Evolutionary conservation across 2,888 invertebrate genomes (phyloP).

Genomic region (Ormyrus pomaceus): DNA sequence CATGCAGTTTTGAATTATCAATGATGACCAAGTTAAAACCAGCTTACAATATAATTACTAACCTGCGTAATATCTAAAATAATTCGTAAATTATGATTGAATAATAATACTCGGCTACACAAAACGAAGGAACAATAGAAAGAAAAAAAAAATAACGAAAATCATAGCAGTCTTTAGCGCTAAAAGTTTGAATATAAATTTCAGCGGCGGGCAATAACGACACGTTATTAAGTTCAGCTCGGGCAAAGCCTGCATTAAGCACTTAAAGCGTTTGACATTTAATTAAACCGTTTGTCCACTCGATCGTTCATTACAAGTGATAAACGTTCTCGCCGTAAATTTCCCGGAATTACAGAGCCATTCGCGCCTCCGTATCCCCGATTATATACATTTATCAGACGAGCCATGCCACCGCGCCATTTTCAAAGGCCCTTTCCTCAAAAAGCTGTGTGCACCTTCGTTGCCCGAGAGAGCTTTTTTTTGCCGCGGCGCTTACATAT

Average conservation of each 20-base stretch:
- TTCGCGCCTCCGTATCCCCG: neutral
- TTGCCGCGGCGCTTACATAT: neutral
- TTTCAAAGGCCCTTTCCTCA: too few relatives aligned
- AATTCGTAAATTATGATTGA: too few relatives aligned
- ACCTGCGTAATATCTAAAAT: neutral
- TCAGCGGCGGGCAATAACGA: neutral
- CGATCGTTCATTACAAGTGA: neutral
- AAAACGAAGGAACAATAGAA: too few relatives aligned
- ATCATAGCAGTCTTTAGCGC: neutral
- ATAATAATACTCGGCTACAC: too few relatives aligned
- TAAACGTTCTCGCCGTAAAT: neutral
- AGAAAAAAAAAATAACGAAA: neutral
- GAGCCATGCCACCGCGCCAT: too few relatives aligned
- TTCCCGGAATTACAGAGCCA: conserved; percentile 7
- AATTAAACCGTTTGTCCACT: conserved; percentile 19
- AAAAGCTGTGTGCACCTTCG: too few relatives aligned
- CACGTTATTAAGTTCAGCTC: neutral
- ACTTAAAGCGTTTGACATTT: conserved; percentile 8
- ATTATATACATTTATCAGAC: too few relatives aligned
- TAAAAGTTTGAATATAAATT: conserved; percentile 3
- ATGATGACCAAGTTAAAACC: neutral
- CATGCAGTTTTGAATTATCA: neutral
- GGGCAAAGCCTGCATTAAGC: neutral
- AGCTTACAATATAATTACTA: too few relatives aligned
- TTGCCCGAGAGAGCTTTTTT: too few relatives aligned